Percentiles rank a stretch among this genome's conserved stretches.
These are phyloP conservation scores for Micronisus gabar DNA, from an alignment of 2,113 vertebrate species.

Conservation along the genomic window DNA sequence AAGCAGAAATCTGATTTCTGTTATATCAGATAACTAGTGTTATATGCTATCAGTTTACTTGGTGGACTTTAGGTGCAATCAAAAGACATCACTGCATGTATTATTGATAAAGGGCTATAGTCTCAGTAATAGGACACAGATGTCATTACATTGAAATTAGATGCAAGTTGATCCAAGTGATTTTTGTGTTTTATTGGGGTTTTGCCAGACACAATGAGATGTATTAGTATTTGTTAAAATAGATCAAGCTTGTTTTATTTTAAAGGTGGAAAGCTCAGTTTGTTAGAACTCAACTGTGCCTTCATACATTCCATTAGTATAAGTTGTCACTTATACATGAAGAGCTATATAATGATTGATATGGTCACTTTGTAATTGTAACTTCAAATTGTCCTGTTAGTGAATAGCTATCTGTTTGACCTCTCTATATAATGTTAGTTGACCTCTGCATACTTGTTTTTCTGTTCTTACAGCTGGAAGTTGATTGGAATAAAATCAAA, in stretches of 20 bases:
- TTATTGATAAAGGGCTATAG: not conserved
- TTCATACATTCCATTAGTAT: not conserved
- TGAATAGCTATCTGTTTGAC: not conserved
- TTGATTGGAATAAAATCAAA: slow-evolving; percentile 96
- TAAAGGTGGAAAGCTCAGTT: not conserved
- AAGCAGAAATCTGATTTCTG: not conserved
- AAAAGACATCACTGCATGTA: not conserved
- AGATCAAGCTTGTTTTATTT: not conserved
- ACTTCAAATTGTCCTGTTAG: not conserved
- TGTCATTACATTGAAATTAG: not conserved
- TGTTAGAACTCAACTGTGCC: not conserved
- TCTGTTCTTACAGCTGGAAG: slow-evolving; percentile 82
- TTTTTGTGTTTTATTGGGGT: not conserved
- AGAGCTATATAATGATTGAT: not conserved
- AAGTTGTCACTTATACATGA: not conserved
- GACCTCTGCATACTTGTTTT: not conserved
- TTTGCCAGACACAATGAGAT: not conserved
- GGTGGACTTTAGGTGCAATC: not conserved
- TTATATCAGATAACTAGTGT: not conserved
- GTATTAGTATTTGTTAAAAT: not conserved
- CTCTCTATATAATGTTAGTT: not conserved
- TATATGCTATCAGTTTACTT: not conserved
- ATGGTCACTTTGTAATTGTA: not conserved
- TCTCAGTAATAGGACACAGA: not conserved
- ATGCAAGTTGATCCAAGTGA: not conserved